Conservation (phyloP, 2,113 vertebrate species). For the Reinhardtius hippoglossoides region DNA sequence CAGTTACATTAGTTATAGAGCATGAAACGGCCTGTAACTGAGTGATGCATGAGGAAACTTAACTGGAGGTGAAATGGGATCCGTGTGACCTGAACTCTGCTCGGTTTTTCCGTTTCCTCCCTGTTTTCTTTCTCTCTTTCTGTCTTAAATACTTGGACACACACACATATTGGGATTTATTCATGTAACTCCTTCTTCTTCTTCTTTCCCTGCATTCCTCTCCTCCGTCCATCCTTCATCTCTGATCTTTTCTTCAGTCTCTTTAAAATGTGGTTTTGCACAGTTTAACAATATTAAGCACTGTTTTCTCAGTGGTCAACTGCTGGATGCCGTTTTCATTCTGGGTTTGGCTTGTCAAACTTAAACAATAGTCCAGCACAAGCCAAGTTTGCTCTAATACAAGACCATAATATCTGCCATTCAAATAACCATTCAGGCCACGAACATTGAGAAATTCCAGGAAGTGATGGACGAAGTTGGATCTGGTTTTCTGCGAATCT, state of each 20-base stretch:
- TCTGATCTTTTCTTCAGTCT: constrained; percentile 6
- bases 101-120: background rate
- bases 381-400: constrained; percentile 10
- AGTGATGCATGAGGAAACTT: constrained; percentile 63
- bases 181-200: background rate
- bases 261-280: constrained; percentile 37
- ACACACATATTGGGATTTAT: constrained; percentile 8
- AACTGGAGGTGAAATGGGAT: constrained; percentile 69
- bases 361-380: constrained; percentile 6
- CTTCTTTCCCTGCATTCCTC: background rate
- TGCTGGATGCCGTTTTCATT: constrained; percentile 3
- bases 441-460: constrained; percentile 29
- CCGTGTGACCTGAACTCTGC: constrained; percentile 49
- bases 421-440: constrained; percentile 13
- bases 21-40: constrained; percentile 69
- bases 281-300: constrained; percentile 39
- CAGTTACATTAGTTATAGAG: constrained; percentile 57
- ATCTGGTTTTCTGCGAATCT: constrained; percentile 29
- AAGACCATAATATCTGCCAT: constrained; percentile 5
- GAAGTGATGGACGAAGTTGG: constrained; percentile 34
- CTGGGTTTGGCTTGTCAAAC: constrained; percentile 25
- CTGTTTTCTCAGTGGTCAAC: constrained; percentile 20
- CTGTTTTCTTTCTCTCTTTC: background rate
- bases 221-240: background rate
- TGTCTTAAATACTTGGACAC: constrained; percentile 21